Base-by-base conservation (phyloP, 2,113 vertebrate species). In the Pygoscelis adeliae region DNA sequence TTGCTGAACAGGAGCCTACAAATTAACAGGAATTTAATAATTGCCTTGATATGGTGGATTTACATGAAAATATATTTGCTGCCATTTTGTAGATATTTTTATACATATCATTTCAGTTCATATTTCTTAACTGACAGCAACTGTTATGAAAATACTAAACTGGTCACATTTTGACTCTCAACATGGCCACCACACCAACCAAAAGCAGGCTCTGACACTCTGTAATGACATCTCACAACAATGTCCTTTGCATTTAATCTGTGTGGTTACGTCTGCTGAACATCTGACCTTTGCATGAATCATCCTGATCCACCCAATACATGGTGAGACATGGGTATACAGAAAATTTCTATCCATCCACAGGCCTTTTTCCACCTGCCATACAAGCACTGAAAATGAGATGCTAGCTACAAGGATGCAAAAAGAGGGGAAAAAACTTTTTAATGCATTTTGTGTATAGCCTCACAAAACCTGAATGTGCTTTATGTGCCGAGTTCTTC, bases 311-410 rank as follows among this genome's bases (percentile, higher is more conserved):
- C 46, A 27, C 21, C 10, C 5, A 4, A 50, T 20, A 9, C 29
- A 27, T 0, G 0, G 46, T 3, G 42, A 65, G 58, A 50, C 18
- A 59, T 1, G 1, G 27, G 29, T 32, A 65, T 25, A 32, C 5
- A 44, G 52, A 65, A 52, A 19, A 56, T 26, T 29, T 47, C 44
- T 26, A n/a, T 13, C n/a, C 15, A 61, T 30, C 34, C 70, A 61
- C 58, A 87, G 46, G 40, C 66, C 49, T 84, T 83, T 36, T 36
- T 58, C 67, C 53, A 74, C 19, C 74, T 40, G 87, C 55, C 32
- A 10, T 32, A 1, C 3, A 38, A 56, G 34, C 32, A 19, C 65
- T 44, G 44, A 83, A 71, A 83, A 58, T 36, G 58, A 79, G 85
- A n/a, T 12, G 52, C 13, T 34, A 62, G 71, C 65, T 86, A 26